These are phyloP conservation scores for Sebastes reedi DNA, from an alignment of 2,797 vertebrate genomes.

Conservation along the genomic window DNA sequence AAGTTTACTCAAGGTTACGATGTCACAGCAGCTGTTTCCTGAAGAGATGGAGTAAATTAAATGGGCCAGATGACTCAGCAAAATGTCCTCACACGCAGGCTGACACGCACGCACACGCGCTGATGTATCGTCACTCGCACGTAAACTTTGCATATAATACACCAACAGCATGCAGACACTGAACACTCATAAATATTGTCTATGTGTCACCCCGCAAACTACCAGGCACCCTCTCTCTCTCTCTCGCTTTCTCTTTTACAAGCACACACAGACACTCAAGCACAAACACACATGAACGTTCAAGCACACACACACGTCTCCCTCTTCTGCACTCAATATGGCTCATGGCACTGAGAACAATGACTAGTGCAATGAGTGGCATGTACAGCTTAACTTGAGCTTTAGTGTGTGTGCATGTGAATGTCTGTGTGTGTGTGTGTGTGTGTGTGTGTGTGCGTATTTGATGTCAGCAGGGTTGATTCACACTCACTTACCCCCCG, in stretches of 20 bases:
- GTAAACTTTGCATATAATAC: conserved; percentile 5
- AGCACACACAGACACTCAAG: background rate
- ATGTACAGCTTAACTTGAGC: conserved; percentile 63
- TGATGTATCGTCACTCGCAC: background rate
- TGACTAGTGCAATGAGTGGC: conserved; percentile 63
- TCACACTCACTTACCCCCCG: conserved; percentile 80
- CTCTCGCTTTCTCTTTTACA: background rate
- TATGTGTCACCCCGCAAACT: conserved; percentile 24
- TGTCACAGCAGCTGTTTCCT: conserved; percentile 67
- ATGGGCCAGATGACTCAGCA: conserved; percentile 63
- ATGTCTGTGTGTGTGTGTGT: rapidly evolving
- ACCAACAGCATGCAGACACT: background rate
- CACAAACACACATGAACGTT: background rate
- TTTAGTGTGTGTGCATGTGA: conserved; percentile 23
- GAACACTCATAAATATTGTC: conserved; percentile 24
- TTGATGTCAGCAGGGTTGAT: conserved; percentile 78
- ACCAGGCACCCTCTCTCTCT: background rate
- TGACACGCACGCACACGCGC: background rate
- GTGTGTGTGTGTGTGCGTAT: conserved; percentile 30
- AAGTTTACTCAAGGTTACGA: conserved; percentile 66
- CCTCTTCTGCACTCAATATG: conserved; percentile 31
- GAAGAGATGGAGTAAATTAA: conserved; percentile 61
- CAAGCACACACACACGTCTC: background rate
- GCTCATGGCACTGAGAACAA: conserved; percentile 63
- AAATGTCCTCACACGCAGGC: conserved; percentile 18